Evolutionary conservation across 1,140 invertebrate species (phyloP), one percentile per base, ranked within the genome.

Genomic region (Ctenoplectra terminalis): DNA sequence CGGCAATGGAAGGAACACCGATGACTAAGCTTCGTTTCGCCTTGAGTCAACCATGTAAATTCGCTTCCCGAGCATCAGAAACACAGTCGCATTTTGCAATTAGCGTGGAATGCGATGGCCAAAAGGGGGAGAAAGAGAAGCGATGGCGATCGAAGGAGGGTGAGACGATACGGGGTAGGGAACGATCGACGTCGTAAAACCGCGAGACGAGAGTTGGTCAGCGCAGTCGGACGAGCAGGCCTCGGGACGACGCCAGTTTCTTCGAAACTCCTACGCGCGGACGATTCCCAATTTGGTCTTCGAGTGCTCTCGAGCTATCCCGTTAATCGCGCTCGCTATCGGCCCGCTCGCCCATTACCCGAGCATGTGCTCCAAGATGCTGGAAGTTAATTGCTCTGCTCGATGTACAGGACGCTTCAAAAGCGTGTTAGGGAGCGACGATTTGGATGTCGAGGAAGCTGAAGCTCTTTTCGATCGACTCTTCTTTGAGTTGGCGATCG

Each of bases 71-170:
- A n/a, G 23, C 37, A 26, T 64, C 37, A 8, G 37, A 50, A 72
- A 34, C 54, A 64, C 40, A 63, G 77, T 89, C 73, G 81, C 79
- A 73, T 85, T 81, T 86, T 48, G 89, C 86, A 89, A 90, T 90
- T 89, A 90, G 88, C 82, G 58, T 61, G 88, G 88, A 90, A 90
- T 89, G 88, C 79, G 23, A 54, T 20, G 23, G 52, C 1, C 20
- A 23, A 50, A 40, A 9, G 13, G 48, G 20, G 58, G 8, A 31
- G 15, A 15, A 17, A 13, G 13, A 17, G 31, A 34, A 60, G 15
- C n/a, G n/a, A 8, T 20, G 23, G 11, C 6, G 34, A n/a, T 5
- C 29, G 29, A 17, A 61, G 26, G 31, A 20, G 31, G 31, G 6
- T 23, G 23, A 4, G 34, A 61, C 66, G n/a, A 54, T 20, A 31